These are phyloP conservation scores for Manduca sexta DNA, from an alignment of 1,140 invertebrate species.

Conservation along the genomic window DNA sequence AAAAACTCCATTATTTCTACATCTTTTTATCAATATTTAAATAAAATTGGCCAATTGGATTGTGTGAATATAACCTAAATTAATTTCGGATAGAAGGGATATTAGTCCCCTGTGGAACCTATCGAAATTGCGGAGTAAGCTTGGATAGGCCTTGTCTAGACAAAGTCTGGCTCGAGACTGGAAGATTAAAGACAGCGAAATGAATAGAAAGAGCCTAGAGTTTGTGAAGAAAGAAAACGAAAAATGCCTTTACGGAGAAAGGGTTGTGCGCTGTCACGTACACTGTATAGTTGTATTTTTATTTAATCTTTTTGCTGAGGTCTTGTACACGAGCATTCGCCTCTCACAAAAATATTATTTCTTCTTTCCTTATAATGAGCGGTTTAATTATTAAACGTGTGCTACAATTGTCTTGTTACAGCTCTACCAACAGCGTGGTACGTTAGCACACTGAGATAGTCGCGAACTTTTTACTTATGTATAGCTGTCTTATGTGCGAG, in stretches of 20 bases:
- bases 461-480: no score
- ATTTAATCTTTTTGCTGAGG: conserved; percentile 59
- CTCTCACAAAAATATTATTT: conserved; percentile 30
- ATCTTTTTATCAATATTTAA: no score
- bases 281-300: conserved; percentile 39
- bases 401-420: no score
- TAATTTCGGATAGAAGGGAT: no score
- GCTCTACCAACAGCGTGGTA: no score
- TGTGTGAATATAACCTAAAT: no score
- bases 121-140: conserved; percentile 37
- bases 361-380: conserved; percentile 26
- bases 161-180: conserved; percentile 48
- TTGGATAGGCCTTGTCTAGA: conserved; percentile 43
- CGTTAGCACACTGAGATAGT: no score
- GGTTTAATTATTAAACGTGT: conserved; percentile 6
- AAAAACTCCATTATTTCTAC: no score
- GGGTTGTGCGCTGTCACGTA: conserved; percentile 60
- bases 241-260: conserved; percentile 58
- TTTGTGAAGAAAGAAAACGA: conserved; percentile 53
- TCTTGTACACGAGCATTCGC: conserved; percentile 31
- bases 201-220: conserved; percentile 55
- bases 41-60: no score
- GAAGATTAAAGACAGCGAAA: conserved; percentile 58
- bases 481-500: no score
- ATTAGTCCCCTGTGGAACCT: neutral